Base-by-base conservation (phyloP, 2,797 vertebrate species). In the Sebastes glaucus region DNA sequence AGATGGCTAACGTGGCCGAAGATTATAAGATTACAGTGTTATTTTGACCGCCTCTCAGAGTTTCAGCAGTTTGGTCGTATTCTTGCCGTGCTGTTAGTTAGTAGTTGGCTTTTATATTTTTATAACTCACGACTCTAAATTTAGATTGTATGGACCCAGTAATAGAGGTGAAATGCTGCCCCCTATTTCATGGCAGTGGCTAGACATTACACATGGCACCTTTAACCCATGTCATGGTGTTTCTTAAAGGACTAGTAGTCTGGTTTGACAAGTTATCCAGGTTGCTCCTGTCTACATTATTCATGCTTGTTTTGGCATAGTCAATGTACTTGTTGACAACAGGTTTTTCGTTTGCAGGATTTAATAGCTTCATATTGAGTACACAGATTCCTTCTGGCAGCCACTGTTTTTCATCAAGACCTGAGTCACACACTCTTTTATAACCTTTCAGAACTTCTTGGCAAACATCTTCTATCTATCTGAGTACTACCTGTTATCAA, bases 261-360 rank as follows among this genome's bases (percentile, higher is more conserved):
- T 59, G 6, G 42, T 77, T 82, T 59, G 42, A 53, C 72, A 60
- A 2, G 49, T 74, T 76, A 14, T 30, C 42, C 62, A 25, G 30
- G 67, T 30, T 27, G 3, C 9, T 55, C 10, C 10, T 59, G 18
- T 74, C 38, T 14, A 1, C 23, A 55, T 64, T 71, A 32, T 20
- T 60, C n/a, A 30, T 60, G 1, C 3, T 42, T 46, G 7, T 63
- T 81, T 77, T 5, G 52, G 61, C 38, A 53, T 22, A 74, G 61
- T 28, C 20, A 53, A 42, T 61, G 18, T 13, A 62, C 62, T 35
- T 18, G 35, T 4, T 20, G 23, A 57, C 22, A 52, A 22, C 42
- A 30, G 25, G 1, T 5, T 52, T 57, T 25, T 27, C 20, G 57
- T 57, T 57, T 53, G 4, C 16, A 55, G 11, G 28, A 33, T 46